phyloP scores from a whole-genome alignment of 1,140 invertebrate species.

The Gryllus bimaculatus region DNA sequence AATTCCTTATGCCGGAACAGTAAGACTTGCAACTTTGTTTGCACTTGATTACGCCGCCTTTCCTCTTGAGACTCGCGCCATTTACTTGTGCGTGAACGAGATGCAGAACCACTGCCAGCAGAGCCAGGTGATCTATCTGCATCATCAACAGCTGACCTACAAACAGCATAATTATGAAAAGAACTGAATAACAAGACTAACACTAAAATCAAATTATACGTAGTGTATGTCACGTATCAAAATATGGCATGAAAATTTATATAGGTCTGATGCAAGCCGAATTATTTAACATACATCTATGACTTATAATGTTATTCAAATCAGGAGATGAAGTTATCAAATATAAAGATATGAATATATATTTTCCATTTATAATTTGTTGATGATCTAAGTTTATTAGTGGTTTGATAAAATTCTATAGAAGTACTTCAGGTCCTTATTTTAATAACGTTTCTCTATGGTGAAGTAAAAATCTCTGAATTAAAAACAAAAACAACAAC shows the following conservation, averaged over 20 bases:
- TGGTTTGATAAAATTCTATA: too few relatives aligned
- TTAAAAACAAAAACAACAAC: too few relatives aligned
- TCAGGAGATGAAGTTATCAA: too few relatives aligned
- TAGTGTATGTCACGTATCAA: background rate
- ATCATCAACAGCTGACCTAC: conserved; percentile 6
- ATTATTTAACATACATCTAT: background rate
- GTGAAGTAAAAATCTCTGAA: too few relatives aligned
- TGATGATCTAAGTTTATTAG: too few relatives aligned
- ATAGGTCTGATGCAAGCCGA: background rate
- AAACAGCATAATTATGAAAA: background rate
- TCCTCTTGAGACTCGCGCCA: conserved; percentile 40
- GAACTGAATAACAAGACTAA: too few relatives aligned
- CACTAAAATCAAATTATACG: too few relatives aligned
- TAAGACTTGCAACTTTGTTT: conserved; percentile 51
- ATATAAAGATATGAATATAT: too few relatives aligned
- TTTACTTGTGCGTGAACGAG: conserved; percentile 27
- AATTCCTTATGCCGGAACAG: conserved; percentile 81
- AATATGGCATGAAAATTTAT: background rate
- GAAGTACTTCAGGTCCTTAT: too few relatives aligned
- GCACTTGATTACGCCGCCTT: conserved; percentile 41
- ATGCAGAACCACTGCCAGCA: background rate
- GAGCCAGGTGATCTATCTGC: conserved; percentile 10
- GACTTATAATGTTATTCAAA: too few relatives aligned
- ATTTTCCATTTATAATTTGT: too few relatives aligned
- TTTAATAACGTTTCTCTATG: too few relatives aligned